Evolutionary conservation across 2,888 invertebrate species (phyloP).

Genomic region (Lepidochitona cinerea): DNA sequence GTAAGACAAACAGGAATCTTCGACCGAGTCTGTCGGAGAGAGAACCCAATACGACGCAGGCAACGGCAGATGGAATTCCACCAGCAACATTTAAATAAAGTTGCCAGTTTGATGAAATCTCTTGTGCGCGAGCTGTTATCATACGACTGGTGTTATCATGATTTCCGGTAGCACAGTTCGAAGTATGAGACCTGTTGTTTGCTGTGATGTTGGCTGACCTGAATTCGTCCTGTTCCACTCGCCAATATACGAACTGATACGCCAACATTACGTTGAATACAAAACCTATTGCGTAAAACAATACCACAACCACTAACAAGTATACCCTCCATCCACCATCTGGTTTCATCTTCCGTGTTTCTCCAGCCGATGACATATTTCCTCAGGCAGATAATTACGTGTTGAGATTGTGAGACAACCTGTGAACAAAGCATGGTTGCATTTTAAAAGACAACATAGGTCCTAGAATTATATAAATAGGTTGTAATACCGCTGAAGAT

Average conservation of each 20-base stretch:
- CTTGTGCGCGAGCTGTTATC: slow-evolving; percentile 19
- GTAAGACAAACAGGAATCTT: slow-evolving; percentile 30
- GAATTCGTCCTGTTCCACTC: background rate
- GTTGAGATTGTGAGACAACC: too few species aligned
- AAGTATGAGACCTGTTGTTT: background rate
- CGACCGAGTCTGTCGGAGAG: slow-evolving; percentile 37
- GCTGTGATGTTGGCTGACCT: background rate
- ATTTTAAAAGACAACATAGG: too few species aligned
- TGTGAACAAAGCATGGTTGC: too few species aligned
- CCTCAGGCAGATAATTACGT: too few species aligned
- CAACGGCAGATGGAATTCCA: slow-evolving; percentile 22
- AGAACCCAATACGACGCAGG: slow-evolving; percentile 32
- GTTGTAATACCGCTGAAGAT: too few species aligned
- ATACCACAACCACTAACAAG: background rate
- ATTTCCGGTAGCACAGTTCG: background rate
- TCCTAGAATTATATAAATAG: too few species aligned
- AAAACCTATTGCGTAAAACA: background rate
- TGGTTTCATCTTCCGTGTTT: background rate
- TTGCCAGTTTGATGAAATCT: slow-evolving; percentile 27
- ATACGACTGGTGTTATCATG: background rate
- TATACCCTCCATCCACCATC: background rate
- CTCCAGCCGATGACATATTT: too few species aligned
- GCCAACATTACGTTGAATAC: background rate
- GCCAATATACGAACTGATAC: background rate
- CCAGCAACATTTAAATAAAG: slow-evolving; percentile 28